Evolutionary conservation across 2,797 vertebrate species (phyloP).

Genomic region (Philypnodon macrostomus): DNA sequence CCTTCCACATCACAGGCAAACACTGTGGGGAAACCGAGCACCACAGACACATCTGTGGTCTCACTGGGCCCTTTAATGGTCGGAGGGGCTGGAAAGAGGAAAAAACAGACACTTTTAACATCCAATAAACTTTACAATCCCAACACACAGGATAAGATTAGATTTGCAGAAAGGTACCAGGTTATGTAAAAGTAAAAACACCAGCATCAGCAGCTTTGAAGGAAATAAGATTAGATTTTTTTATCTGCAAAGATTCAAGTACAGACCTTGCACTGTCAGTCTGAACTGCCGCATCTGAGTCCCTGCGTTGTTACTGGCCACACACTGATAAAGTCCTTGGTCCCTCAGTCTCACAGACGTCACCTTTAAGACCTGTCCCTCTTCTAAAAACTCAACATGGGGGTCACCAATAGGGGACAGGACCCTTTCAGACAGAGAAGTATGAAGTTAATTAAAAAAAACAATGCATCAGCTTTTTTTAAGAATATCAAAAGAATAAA

Average conservation of each 20-base stretch:
- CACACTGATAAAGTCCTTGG: conserved; percentile 84
- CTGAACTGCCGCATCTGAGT: conserved; percentile 83
- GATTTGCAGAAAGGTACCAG: conserved; percentile 6
- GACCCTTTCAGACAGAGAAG: conserved; percentile 63
- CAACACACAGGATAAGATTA: conserved; percentile 8
- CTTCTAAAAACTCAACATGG: conserved; percentile 77
- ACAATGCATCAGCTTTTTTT: no score
- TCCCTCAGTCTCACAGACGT: conserved; percentile 75
- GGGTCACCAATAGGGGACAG: conserved; percentile 74
- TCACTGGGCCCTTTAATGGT: conserved; percentile 76
- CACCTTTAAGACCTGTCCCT: conserved; percentile 79
- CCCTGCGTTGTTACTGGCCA: conserved; percentile 85
- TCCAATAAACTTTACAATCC: conserved; percentile 5
- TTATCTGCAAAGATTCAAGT: not conserved
- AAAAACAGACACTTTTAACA: conserved; percentile 20
- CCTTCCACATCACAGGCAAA: conserved; percentile 82
- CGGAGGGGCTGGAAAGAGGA: conserved; percentile 74
- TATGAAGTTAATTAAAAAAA: not conserved
- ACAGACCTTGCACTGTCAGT: conserved; percentile 77
- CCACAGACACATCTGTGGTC: conserved; percentile 75
- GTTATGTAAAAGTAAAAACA: conserved; percentile 20
- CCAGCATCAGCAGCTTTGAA: conserved; percentile 6
- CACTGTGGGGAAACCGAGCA: conserved; percentile 75
- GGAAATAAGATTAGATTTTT: not conserved
- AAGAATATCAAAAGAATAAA: no score